Evolutionary conservation across 2,113 vertebrate genomes (phyloP).

Genomic region (Ariopsis seemanni): DNA sequence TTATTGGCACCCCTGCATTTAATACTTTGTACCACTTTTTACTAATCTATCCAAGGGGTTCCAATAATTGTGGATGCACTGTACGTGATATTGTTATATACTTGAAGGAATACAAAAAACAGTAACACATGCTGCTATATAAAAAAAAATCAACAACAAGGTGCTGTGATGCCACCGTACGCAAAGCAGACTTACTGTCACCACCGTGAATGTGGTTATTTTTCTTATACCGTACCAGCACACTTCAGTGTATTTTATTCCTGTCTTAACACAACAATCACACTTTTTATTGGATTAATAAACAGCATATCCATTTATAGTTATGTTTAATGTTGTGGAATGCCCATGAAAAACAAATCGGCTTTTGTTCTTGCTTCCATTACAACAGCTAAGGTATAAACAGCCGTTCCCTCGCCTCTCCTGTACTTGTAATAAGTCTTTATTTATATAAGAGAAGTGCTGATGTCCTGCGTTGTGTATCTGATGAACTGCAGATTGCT

Average conservation of each 20-base stretch:
- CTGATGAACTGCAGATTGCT: conserved; percentile 11
- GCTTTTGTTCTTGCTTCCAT: background rate
- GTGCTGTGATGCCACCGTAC: background rate
- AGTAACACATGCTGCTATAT: background rate
- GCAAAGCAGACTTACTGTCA: background rate
- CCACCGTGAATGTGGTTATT: background rate
- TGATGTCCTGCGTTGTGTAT: background rate
- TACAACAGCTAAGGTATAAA: background rate
- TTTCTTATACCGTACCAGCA: background rate
- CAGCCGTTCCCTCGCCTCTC: background rate
- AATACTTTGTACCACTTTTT: too few species aligned
- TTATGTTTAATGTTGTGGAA: background rate
- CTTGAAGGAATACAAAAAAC: background rate
- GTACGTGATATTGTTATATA: background rate
- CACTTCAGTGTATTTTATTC: background rate
- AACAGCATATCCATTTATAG: background rate
- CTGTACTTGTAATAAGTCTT: conserved; percentile 11
- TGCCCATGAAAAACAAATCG: background rate
- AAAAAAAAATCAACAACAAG: background rate
- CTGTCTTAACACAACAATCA: background rate
- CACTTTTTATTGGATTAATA: background rate
- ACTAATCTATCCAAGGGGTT: too few species aligned
- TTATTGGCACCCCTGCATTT: too few species aligned
- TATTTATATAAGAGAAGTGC: conserved; percentile 23
- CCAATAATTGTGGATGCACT: background rate